Percentiles rank a stretch among this genome's conserved stretches.
Evolutionary conservation across 2,888 invertebrate species (phyloP).

Genomic region (Parnassius orleans): DNA sequence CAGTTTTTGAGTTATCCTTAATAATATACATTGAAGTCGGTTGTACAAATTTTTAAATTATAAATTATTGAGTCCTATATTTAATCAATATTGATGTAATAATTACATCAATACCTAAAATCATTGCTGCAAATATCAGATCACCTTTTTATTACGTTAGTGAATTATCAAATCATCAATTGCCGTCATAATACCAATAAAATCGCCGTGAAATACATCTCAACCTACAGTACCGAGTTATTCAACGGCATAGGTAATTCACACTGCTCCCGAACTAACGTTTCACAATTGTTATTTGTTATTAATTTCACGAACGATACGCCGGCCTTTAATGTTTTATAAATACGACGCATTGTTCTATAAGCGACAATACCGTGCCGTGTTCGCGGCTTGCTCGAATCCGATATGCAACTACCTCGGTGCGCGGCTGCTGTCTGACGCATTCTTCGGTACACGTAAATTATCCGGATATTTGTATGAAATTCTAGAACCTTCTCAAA

Average conservation of each 20-base stretch:
- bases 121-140: constrained; percentile 3
- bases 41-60: too few relatives aligned
- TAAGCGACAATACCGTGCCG: constrained; percentile 73
- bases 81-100: too few relatives aligned
- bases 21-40: too few relatives aligned
- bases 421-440: constrained; percentile 52
- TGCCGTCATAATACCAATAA: constrained; percentile 9
- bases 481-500: constrained; percentile 10
- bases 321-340: constrained; percentile 80
- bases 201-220: constrained; percentile 17
- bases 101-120: constrained; percentile 1
- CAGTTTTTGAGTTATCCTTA: too few relatives aligned
- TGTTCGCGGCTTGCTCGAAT: constrained; percentile 65
- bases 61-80: too few relatives aligned
- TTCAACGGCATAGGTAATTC: constrained; percentile 73
- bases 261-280: constrained; percentile 75
- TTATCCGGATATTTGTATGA: constrained; percentile 20
- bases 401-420: constrained; percentile 61
- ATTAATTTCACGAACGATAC: constrained; percentile 81
- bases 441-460: constrained; percentile 42
- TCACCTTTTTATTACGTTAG: too few relatives aligned
- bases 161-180: too few relatives aligned
- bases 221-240: constrained; percentile 40
- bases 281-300: constrained; percentile 81
- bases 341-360: constrained; percentile 80